A percentile compares a stretch with the other conserved stretches of the same genome.
Evolutionary conservation across 2,888 invertebrate genomes (phyloP).

Genomic region (Lasioglossum malachurum): DNA sequence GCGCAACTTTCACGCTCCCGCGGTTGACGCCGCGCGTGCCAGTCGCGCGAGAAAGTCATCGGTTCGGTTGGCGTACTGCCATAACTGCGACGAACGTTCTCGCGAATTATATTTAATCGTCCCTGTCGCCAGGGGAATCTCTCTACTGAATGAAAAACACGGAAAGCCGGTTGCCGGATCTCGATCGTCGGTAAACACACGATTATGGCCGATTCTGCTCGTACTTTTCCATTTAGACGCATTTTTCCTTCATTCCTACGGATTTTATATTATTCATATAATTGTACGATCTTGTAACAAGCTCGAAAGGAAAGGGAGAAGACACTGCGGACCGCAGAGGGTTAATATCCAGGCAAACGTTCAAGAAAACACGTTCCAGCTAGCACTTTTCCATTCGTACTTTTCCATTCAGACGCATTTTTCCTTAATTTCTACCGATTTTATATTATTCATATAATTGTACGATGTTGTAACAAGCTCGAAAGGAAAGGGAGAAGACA

Average conservation of each 20-base stretch:
- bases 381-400: neutral
- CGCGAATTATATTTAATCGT: conserved; percentile 14
- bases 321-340: too few species aligned
- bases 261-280: too few species aligned
- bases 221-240: too few species aligned
- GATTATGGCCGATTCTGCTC: neutral
- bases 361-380: too few species aligned
- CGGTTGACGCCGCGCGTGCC: conserved; percentile 28
- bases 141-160: neutral
- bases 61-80: conserved; percentile 31
- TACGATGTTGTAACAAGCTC: neutral
- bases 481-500: neutral
- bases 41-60: conserved; percentile 44
- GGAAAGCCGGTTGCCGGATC: neutral
- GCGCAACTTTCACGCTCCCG: conserved; percentile 72
- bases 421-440: neutral
- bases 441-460: too few species aligned
- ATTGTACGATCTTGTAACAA: too few species aligned
- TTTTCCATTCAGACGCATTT: neutral
- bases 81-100: neutral
- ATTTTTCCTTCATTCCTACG: too few species aligned
- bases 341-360: too few species aligned
- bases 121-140: neutral
- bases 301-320: too few species aligned
- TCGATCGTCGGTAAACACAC: neutral